Evolutionary conservation across 2,113 vertebrate genomes (phyloP), one percentile per base, ranked within the genome.

Genomic region (Carlito syrichta): DNA sequence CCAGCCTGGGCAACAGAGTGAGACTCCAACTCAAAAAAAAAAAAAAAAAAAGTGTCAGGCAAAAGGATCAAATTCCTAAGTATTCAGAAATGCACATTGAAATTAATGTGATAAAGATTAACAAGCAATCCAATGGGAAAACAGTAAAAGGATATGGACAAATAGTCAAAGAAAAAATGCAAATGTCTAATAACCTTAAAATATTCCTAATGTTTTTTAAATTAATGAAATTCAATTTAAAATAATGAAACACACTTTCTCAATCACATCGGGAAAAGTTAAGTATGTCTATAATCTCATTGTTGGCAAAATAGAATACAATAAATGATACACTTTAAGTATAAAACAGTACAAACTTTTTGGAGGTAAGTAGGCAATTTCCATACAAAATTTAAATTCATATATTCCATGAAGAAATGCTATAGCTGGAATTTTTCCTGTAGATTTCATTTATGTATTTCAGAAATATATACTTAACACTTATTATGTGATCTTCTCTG

Each of bases 221-320:
- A 95, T 93, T 77, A 97, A 68, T 48, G 25, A 86, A 71, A 77
- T 77, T 11, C 4, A 52, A 76, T 96, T 95, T 87, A 62, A 95
- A 95, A 54, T 89, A 79, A 92, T 77, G 27, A 77, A 89, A 68
- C 8, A 88, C 22, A 56, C 35, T 78, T 92, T 60, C 5, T 94
- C 38, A 86, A 87, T 87, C 38, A 66, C 4, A 48, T 48, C 62
- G 66, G 16, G 40, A 88, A 96, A 96, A 96, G 88, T 90, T 87
- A 74, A 84, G 27, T 13, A 50, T 63, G 8, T 52, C 45, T 84
- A 14, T 69, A 52, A 74, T 83, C 17, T 32, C 14, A 20, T 38
- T 62, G 0, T 40, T 94, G 14, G 19, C 11, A 81, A 93, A 95
- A 66, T 66, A n/a, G 17, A 76, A 76, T 68, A 66, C 3, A 85